Percentiles rank a stretch among this genome's conserved stretches.
Conservation (phyloP, 2,113 vertebrate species). For the Alexandromys fortis region DNA sequence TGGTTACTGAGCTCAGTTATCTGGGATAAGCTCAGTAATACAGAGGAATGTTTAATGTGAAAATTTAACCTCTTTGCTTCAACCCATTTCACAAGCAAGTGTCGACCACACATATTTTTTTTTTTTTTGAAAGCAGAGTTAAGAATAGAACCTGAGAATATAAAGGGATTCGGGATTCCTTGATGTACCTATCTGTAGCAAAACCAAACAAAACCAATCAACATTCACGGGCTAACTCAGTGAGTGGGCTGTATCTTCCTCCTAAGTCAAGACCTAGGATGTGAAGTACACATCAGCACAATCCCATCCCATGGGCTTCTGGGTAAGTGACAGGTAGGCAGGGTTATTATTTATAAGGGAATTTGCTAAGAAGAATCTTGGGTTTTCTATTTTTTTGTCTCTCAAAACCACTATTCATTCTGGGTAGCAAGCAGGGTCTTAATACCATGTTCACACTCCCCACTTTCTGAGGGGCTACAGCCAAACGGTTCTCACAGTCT, state of each 20-base stretch:
- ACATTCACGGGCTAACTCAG: neutral
- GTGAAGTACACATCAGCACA: neutral
- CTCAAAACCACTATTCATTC: too few relatives aligned
- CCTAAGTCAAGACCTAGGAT: neutral
- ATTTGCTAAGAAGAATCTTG: neutral
- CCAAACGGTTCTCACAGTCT: neutral
- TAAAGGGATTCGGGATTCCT: neutral
- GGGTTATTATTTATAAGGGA: neutral
- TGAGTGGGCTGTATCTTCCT: neutral
- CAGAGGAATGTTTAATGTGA: conserved; percentile 7
- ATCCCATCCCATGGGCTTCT: neutral
- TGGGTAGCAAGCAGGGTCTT: neutral
- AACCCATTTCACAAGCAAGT: conserved; percentile 5
- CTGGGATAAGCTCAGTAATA: conserved; percentile 22
- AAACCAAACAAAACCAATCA: neutral
- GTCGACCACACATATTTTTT: neutral
- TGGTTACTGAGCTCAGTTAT: conserved; percentile 33
- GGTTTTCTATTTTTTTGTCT: neutral
- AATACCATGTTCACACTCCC: accelerated
- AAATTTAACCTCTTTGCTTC: conserved; percentile 45
- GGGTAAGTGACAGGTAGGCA: accelerated
- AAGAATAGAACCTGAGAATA: neutral
- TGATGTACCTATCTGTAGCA: neutral
- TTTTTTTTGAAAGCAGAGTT: neutral
- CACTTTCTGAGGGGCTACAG: accelerated